phyloP scores from a whole-genome alignment of 92 coral and sea anemone species.

The Micromussa lordhowensis region DNA sequence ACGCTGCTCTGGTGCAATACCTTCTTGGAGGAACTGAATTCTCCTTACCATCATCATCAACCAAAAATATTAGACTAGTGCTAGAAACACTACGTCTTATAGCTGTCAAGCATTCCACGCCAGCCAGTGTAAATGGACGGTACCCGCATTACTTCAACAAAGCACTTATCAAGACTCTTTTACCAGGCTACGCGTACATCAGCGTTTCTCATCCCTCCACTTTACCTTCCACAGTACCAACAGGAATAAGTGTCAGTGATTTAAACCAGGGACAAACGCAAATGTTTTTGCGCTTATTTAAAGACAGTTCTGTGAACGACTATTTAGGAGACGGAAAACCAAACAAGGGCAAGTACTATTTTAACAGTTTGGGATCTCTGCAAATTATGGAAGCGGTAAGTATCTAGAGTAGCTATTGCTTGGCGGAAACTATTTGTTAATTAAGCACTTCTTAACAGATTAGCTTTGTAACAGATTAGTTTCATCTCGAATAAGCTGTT shows the following conservation, averaged over 20 bases:
- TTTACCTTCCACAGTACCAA: neutral
- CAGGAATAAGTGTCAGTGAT: conserved; percentile 1
- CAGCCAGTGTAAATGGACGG: conserved; percentile 73
- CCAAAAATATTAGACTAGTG: conserved; percentile 61
- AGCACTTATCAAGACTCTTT: conserved; percentile 27
- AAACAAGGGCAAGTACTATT: conserved; percentile 31
- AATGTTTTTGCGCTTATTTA: conserved; percentile 62
- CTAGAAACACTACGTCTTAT: conserved; percentile 61
- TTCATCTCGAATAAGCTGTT: no score
- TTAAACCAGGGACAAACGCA: conserved; percentile 14
- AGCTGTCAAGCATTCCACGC: conserved; percentile 78
- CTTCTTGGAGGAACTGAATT: conserved; percentile 69
- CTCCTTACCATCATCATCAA: conserved; percentile 27
- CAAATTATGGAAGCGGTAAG: conserved; percentile 47
- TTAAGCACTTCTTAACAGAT: no score
- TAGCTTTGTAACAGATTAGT: no score
- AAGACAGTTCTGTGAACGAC: neutral
- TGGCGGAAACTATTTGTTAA: no score
- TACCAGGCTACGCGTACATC: conserved; percentile 72
- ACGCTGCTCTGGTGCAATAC: conserved; percentile 61
- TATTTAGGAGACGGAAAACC: conserved; percentile 29
- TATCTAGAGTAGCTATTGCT: neutral
- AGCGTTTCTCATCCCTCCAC: conserved; percentile 43
- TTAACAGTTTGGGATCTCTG: conserved; percentile 61
- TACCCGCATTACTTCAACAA: conserved; percentile 34